Evolutionary conservation across 2,797 vertebrate species (phyloP).

Genomic region (Oryzias dopingdopingensis): DNA sequence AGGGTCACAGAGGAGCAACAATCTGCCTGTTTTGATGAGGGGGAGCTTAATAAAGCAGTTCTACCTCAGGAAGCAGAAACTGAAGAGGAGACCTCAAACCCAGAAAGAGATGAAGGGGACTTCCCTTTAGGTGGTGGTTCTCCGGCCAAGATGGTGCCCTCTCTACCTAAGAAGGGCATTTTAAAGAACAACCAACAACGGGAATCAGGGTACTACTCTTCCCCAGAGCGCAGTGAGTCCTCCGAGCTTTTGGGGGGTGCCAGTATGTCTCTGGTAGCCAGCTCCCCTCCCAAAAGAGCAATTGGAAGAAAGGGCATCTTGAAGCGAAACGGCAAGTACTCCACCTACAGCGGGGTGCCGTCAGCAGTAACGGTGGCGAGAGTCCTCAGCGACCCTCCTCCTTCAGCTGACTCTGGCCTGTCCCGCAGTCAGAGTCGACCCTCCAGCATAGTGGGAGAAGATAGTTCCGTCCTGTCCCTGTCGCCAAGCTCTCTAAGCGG

Average conservation of each 20-base stretch:
- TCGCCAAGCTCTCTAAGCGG: constrained; percentile 86
- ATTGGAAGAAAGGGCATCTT: constrained; percentile 93
- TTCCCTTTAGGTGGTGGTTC: constrained; percentile 70
- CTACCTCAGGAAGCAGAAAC: constrained; percentile 70
- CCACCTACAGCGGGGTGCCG: constrained; percentile 76
- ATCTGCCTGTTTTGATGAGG: constrained; percentile 84
- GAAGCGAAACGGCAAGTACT: constrained; percentile 95
- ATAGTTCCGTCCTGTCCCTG: constrained; percentile 82
- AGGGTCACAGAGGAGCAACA: constrained; percentile 87
- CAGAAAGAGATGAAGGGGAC: constrained; percentile 75
- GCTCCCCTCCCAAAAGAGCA: constrained; percentile 79
- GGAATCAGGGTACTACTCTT: constrained; percentile 98
- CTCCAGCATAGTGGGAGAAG: constrained; percentile 91
- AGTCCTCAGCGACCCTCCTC: constrained; percentile 70
- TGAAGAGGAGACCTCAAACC: constrained; percentile 73
- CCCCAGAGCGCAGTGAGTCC: constrained; percentile 95
- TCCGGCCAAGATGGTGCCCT: constrained; percentile 80
- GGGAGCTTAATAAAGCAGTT: constrained; percentile 78
- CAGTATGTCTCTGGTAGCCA: constrained; percentile 71
- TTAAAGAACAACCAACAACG: constrained; percentile 98
- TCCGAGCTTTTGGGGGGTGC: constrained; percentile 86
- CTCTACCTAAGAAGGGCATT: constrained; percentile 96
- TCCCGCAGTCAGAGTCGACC: constrained; percentile 95
- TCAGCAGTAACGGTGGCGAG: constrained; percentile 62
- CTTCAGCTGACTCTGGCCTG: constrained; percentile 79